Base-by-base conservation (phyloP, 2,888 invertebrate genomes). In the Eretmocerus hayati region DNA sequence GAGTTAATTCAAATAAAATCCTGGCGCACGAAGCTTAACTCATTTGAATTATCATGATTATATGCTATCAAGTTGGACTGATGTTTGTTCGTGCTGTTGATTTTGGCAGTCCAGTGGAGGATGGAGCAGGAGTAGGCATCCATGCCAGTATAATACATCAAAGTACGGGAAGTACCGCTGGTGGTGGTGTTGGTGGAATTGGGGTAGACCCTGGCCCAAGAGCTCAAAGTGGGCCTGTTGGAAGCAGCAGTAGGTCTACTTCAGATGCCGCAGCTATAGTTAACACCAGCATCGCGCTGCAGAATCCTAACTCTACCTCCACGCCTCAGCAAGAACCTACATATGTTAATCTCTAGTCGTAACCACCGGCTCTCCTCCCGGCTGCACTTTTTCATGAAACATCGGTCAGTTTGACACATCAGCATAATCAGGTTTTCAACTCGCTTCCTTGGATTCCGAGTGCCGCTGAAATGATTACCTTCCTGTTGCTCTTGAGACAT, bases 341-440 rank as follows among this genome's bases (percentile, higher is more conserved):
- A 65, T 91, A 91, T 80, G 91, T 90, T 75, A 90, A 90, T 83
- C 89, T 90, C 81, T 87, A 87, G 85, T 82, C 80, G 70, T 71
- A 70, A 66, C 71, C 71, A 69, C 70, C 70, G 69, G 69, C 71
- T 71, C 71, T 70, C 69, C 71, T 69, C 71, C 70, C 71, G 69
- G 69, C 70, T 70, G 69, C 70, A 71, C 71, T 71, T 70, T 70
- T 70, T 71, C 71, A 70, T 71, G 69, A 53, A 71, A 70, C 69
- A 70, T 69, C 70, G 70, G 71, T 71, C 71, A 70, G 70, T 71
- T 70, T 68, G 70, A 70, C 69, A 62, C 65, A 65, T 59, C 63
- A 62, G 55, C 61, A 50, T 44, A 42, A 54, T 44, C 41, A 43
- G 42, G 26, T 26, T 26, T 11, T 26, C 18, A 42, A 42, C 55